phyloP scores from a whole-genome alignment of 2,888 invertebrate genomes.

The Notodonta ziczac region DNA sequence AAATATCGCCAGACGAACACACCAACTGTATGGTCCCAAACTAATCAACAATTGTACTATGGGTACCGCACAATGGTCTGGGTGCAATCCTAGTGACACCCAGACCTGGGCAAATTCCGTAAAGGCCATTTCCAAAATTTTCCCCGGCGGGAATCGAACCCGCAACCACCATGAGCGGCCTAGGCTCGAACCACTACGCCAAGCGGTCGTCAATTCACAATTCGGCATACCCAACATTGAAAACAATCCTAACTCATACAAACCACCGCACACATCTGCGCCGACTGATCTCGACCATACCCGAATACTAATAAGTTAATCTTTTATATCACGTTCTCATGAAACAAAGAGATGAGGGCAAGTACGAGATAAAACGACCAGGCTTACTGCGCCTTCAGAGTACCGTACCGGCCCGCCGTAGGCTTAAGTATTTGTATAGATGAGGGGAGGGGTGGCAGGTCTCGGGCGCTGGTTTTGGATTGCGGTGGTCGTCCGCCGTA shows the following conservation, averaged over 20 bases:
- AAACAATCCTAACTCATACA: background rate
- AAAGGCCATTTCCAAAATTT: too few species aligned
- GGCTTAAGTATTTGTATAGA: conserved; percentile 33
- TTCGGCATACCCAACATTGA: background rate
- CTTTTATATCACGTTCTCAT: conserved; percentile 82
- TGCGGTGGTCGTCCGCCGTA: conserved; percentile 75
- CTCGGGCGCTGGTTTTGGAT: conserved; percentile 53
- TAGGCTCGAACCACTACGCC: too few species aligned
- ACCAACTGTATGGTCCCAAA: too few species aligned
- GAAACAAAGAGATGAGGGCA: conserved; percentile 80
- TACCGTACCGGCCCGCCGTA: conserved; percentile 31
- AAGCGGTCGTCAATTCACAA: too few species aligned
- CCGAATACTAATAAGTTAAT: conserved; percentile 83
- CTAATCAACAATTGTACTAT: too few species aligned
- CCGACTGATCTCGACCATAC: conserved; percentile 61
- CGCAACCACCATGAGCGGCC: too few species aligned
- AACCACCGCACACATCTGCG: conserved; percentile 59
- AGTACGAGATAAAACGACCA: conserved; percentile 70
- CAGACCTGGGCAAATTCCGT: too few species aligned
- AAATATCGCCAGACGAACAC: too few species aligned
- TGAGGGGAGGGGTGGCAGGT: conserved; percentile 41
- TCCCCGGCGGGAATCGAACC: too few species aligned
- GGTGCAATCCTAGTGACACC: too few species aligned
- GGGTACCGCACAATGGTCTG: too few species aligned
- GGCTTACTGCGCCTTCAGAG: conserved; percentile 51